Evolutionary conservation across 2,888 invertebrate genomes (phyloP).

Genomic region (Parascotia fuliginaria): DNA sequence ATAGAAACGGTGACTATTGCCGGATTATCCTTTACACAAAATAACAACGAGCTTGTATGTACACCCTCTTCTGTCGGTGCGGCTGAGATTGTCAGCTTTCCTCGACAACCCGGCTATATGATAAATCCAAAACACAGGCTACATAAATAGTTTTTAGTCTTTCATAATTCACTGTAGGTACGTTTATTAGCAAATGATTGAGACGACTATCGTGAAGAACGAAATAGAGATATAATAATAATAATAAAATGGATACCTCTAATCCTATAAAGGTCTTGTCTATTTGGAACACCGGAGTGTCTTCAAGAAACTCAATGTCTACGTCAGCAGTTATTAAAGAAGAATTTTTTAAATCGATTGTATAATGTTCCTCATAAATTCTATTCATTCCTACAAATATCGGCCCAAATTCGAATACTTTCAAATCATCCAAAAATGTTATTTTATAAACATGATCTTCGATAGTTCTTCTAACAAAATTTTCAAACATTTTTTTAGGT

Average conservation of each 20-base stretch:
- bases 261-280: conserved; percentile 66
- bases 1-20: conserved; percentile 81
- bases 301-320: conserved; percentile 72
- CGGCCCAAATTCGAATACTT: conserved; percentile 78
- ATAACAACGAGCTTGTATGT: conserved; percentile 61
- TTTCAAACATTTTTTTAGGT: conserved; percentile 79
- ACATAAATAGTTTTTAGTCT: no score
- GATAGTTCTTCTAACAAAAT: conserved; percentile 69
- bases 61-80: conserved; percentile 70
- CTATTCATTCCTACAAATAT: conserved; percentile 75
- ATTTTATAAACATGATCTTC: conserved; percentile 72
- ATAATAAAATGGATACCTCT: no score
- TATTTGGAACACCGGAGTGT: conserved; percentile 75
- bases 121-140: no score
- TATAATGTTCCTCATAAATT: conserved; percentile 75
- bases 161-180: no score
- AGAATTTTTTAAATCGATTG: conserved; percentile 82
- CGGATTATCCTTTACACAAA: conserved; percentile 86
- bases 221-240: no score
- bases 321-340: conserved; percentile 81
- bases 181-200: no score
- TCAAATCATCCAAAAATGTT: conserved; percentile 74
- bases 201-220: no score
- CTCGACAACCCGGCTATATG: conserved; percentile 71
- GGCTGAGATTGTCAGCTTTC: conserved; percentile 67